phyloP scores from a whole-genome alignment of 2,888 invertebrate species.

The Cephus runcator region DNA sequence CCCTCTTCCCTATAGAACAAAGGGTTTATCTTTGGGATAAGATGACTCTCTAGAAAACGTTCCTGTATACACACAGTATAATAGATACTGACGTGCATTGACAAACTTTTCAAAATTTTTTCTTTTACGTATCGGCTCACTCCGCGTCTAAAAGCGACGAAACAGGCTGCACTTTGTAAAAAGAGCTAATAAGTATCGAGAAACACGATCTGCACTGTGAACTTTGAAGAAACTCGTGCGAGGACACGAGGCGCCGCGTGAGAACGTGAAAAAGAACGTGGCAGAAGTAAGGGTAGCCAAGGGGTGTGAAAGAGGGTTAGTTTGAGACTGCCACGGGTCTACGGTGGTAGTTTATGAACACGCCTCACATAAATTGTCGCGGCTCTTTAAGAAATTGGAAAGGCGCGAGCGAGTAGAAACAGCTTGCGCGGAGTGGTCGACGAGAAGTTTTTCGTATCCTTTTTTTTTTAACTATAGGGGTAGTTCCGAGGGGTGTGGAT shows the following conservation, averaged over 20 bases:
- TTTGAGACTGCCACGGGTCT: not conserved
- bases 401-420: constrained; percentile 57
- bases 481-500: not conserved
- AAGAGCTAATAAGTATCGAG: constrained; percentile 60
- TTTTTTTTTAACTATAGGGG: not conserved
- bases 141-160: constrained; percentile 18
- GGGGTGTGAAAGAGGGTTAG: constrained; percentile 26
- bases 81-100: not conserved
- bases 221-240: constrained; percentile 56
- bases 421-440: constrained; percentile 61
- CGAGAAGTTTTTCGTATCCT: constrained; percentile 52
- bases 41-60: not conserved
- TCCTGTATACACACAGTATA: not conserved
- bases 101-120: constrained; percentile 15
- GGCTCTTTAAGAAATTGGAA: constrained; percentile 66
- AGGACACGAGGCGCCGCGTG: constrained; percentile 20
- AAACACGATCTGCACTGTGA: constrained; percentile 58
- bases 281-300: constrained; percentile 4
- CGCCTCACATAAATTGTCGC: constrained; percentile 65
- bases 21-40: not conserved
- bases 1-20: not conserved
- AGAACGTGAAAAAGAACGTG: constrained; percentile 19
- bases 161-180: constrained; percentile 9
- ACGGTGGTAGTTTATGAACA: constrained; percentile 63
- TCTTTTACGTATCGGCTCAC: not conserved